phyloP scores from a whole-genome alignment of 1,140 invertebrate genomes.

The Hylaeus anthracinus region DNA sequence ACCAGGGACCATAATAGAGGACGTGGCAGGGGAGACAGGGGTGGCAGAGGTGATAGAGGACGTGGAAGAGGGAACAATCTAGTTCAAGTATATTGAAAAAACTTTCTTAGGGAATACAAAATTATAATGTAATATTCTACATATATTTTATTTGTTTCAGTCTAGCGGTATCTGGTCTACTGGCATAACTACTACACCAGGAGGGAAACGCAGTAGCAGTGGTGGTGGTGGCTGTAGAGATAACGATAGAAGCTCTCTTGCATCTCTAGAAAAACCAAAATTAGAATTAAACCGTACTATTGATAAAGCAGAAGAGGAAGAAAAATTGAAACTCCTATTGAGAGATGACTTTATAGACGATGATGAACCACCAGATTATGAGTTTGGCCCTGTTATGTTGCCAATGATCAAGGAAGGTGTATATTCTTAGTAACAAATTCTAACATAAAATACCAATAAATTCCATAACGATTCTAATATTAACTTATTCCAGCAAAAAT shows the following conservation, averaged over 20 bases:
- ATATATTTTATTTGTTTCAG: constrained; percentile 57
- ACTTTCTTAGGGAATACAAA: background rate
- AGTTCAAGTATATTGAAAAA: constrained; percentile 58
- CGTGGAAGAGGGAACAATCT: constrained; percentile 64
- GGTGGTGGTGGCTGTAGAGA: constrained; percentile 47
- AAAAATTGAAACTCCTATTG: constrained; percentile 69
- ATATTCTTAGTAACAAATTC: background rate
- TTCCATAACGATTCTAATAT: background rate
- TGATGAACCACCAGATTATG: constrained; percentile 50
- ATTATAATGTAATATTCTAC: background rate
- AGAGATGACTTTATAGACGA: constrained; percentile 75
- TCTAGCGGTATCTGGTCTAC: constrained; percentile 76
- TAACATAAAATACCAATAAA: background rate
- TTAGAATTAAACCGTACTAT: constrained; percentile 69
- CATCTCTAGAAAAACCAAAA: constrained; percentile 69
- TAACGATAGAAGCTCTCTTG: constrained; percentile 39
- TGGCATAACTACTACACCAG: constrained; percentile 62
- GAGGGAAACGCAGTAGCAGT: constrained; percentile 14
- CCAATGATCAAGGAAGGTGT: constrained; percentile 69
- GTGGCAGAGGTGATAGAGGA: constrained; percentile 57
- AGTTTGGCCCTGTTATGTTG: constrained; percentile 68
- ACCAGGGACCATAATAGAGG: constrained; percentile 14
- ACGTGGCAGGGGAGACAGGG: constrained; percentile 32
- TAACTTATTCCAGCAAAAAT: constrained; percentile 50
- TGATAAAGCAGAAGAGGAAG: constrained; percentile 74